These are phyloP conservation scores for Hyla sarda DNA, from an alignment of 2,113 vertebrate species.

Conservation along the genomic window DNA sequence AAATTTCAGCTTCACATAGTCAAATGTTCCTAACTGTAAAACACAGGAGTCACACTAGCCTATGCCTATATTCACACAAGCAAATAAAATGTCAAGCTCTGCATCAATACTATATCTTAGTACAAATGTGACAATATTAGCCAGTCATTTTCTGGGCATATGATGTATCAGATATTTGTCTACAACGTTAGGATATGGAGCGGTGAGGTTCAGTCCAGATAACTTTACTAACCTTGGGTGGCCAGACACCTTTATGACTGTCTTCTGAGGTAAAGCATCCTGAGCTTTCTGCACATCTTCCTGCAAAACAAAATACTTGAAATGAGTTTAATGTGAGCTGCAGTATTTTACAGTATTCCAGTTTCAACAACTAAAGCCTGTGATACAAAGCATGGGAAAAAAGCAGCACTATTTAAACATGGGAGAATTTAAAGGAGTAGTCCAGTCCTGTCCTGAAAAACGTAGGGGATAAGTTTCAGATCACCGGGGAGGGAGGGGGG, in stretches of 20 bases:
- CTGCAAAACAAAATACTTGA: conserved; percentile 68
- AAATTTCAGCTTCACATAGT: no score
- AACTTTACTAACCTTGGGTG: conserved; percentile 79
- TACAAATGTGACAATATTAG: neutral
- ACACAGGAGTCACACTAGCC: neutral
- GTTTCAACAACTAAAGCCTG: neutral
- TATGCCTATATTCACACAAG: neutral
- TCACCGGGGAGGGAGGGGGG: no score
- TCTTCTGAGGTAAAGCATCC: conserved; percentile 83
- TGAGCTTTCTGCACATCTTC: conserved; percentile 83
- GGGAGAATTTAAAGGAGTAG: no score
- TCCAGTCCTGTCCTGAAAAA: no score
- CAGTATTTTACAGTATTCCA: neutral
- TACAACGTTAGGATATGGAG: neutral
- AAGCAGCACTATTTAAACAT: no score
- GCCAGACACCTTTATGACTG: conserved; percentile 71
- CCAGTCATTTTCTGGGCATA: neutral
- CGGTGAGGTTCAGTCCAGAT: no score
- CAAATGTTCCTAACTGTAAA: neutral
- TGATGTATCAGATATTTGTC: neutral
- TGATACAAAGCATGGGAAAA: no score
- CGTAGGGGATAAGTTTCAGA: no score
- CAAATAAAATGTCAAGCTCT: neutral
- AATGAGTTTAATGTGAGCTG: neutral
- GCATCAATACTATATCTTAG: neutral